Base-by-base conservation (phyloP, 1,140 invertebrate species). In the Pseudomyrmex cubaensis region DNA sequence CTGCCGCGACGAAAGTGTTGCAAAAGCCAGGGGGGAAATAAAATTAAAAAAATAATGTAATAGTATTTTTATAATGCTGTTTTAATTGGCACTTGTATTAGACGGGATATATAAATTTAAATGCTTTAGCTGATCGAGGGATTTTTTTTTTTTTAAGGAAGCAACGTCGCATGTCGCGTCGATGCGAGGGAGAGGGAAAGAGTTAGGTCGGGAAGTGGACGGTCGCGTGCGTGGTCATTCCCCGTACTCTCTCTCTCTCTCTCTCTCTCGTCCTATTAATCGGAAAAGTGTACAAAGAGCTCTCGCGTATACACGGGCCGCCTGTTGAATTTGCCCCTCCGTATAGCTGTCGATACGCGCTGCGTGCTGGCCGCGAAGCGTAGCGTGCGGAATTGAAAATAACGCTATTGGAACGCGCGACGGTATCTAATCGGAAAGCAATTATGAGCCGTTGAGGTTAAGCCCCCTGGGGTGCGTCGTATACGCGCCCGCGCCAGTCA, bases 321-420 rank as follows among this genome's bases (percentile, higher is more conserved):
- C 90, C 90, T 91, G 90, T 91, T 91, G 90, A 91, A 91, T 91
- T 91, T 91, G 70, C 69, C 86, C 64, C 86, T 67, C 87, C 84
- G 77, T 86, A 76, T 90, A 86, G 74, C 80, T 82, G 82, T 82
- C 87, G 83, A 87, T 82, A 85, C 54, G 56, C 82, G 63, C 72
- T 57, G 46, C 82, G 77, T 76, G 69, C 63, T 22, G 63, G 5
- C 17, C n/a, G 46, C 50, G 74, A 48, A 56, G 74, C 50, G 62
- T 52, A 76, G n/a, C 61, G 59, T 50, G 77, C 35, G 50, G 35
- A 59, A 66, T 62, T 76, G 73, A 70, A 87, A 85, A 87, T 89
- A 74, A 82, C 72, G 25, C 78, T 63, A 82, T 73, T 35, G 83
- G 87, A 78, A 61, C 82, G 62, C 62, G 54, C 48, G 54, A 67